Evolutionary conservation across 1,140 invertebrate species (phyloP), one percentile per base, ranked within the genome.

Genomic region (Achroia grisella): DNA sequence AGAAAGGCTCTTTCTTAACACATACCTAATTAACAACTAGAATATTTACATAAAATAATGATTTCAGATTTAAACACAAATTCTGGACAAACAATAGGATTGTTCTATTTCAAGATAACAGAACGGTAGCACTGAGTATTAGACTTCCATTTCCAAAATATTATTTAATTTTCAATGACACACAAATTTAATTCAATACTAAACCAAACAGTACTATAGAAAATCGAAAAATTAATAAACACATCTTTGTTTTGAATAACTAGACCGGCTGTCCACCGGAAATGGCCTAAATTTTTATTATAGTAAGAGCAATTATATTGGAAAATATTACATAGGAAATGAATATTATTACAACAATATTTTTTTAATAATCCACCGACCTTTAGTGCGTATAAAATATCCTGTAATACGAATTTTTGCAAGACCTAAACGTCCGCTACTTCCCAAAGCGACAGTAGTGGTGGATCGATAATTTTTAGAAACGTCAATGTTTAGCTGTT

Each of bases 341-440:
- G 6, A 23, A 2, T 23, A 23, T 6, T 6, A 23, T 23, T 23
- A 23, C 17, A 6, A 23, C 10, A 10, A 3, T 37, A 13, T 29
- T n/a, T n/a, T 39, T 39, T 30, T 11, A n/a, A 31, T 4, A 10
- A n/a, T 35, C 39, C 42, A 66, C 77, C 72, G 52, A 76, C 77
- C 63, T 73, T n/a, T 73, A 56, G 61, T 51, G 40, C 62, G 57
- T 70, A 73, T 65, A 70, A 62, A 70, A 58, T 65, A 73, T 69
- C 59, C 53, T 67, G 51, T 73, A 72, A 64, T 62, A 48, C 48
- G 30, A 47, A 76, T 69, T 74, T 76, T 66, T 52, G 56, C 59
- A 62, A 76, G 73, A 78, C 73, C 75, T 81, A 84, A 69, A 81
- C 73, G 80, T 81, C 80, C 75, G 80, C 80, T 77, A 84, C 80